Base-by-base conservation (phyloP, 1,140 invertebrate genomes). In the Meloidogyne chitwoodi region DNA sequence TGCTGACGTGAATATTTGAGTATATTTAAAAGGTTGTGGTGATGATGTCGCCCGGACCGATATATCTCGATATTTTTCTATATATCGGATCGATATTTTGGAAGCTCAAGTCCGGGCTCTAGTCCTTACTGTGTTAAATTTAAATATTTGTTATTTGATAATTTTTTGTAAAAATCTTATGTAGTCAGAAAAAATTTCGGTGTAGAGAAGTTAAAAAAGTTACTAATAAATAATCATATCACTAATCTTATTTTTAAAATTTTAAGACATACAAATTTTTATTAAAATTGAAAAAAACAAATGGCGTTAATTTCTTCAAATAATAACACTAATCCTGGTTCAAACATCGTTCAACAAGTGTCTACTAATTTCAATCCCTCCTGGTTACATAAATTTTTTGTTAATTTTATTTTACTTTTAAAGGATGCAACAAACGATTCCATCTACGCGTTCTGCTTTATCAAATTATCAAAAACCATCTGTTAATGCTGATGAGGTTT, bases 331-430 rank as follows among this genome's bases (percentile, higher is more conserved):
- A 24, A 38, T 61, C n/a, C 61, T 16, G 38, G 44, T 16, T 44
- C 34, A 10, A 70, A 70, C 68, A 70, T 56, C 22, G 34, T 31
- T 22, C 26, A 56, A 19, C 71, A 70, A 70, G 61, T 27, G 71
- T 12, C 44, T 61, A 38, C 31, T 44, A 77, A 77, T 66, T 77
- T 77, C 75, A 77, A 77, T 41, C 76, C 76, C 14, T 77, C 76
- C 1, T 77, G 76, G 76, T 78, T 22, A 27, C 48, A 34, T 14
- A 1, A 22, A 16, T 22, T 70, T 14, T 31, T 16, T 22, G 48
- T 22, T 34, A 4, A 12, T 8, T 73, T 64, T 73, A 26, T 19
- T 24, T 27, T n/a, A 5, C 24, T 2, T 22, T 73, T 73, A 11
- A 26, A 73, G 71, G 71, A 73, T 73, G 71, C 48, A 73, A 29